These are phyloP conservation scores for Elymnias hypermnestra DNA, from an alignment of 1,140 invertebrate species.

Conservation along the genomic window DNA sequence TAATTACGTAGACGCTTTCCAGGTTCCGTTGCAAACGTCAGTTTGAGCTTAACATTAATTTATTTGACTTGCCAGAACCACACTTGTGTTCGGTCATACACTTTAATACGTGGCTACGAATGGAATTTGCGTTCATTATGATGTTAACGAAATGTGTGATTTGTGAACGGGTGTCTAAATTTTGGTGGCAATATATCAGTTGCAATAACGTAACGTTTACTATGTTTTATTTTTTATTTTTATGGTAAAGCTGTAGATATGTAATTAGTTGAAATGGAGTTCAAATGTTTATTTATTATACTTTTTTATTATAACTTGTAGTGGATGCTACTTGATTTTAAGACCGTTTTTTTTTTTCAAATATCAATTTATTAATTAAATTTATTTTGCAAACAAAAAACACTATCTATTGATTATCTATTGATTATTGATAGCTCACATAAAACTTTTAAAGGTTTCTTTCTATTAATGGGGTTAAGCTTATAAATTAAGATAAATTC, in stretches of 20 bases:
- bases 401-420: no score
- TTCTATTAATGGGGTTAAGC: no score
- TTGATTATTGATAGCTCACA: no score
- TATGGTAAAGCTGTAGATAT: background rate
- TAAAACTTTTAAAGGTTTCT: no score
- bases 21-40: constrained; percentile 51
- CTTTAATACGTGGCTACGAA: constrained; percentile 9
- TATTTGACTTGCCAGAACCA: constrained; percentile 32
- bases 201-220: background rate
- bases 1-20: constrained; percentile 66
- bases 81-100: constrained; percentile 18
- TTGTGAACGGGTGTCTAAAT: constrained; percentile 8
- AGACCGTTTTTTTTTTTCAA: no score
- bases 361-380: no score
- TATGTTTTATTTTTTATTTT: background rate
- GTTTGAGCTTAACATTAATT: constrained; percentile 36
- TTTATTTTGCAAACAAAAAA: no score
- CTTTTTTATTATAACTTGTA: no score
- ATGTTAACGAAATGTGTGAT: constrained; percentile 19
- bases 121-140: constrained; percentile 18
- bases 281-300: background rate
- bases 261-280: background rate
- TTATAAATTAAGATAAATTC: no score
- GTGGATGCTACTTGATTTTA: no score
- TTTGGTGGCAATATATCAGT: background rate